A percentile compares a stretch with the other conserved stretches of the same genome.
Evolutionary conservation across 2,113 vertebrate species (phyloP).

Genomic region (Pachypanchax playfairii): DNA sequence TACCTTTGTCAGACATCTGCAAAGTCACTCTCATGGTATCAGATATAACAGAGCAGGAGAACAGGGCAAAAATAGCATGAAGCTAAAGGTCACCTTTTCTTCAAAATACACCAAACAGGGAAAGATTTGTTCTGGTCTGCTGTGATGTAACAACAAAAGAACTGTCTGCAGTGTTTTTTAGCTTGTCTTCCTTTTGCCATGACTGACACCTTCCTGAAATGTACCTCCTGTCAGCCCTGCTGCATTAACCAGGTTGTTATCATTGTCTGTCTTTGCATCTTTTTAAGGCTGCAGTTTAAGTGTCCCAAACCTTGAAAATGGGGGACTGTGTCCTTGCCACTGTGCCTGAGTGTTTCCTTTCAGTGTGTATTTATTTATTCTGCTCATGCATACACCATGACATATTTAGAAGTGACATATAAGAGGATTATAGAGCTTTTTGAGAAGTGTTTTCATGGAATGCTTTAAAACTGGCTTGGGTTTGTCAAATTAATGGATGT

Average conservation of each 20-base stretch:
- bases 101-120: conserved; percentile 28
- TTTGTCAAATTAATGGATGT: conserved; percentile 21
- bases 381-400: conserved; percentile 16
- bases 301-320: conserved; percentile 13
- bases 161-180: conserved; percentile 8
- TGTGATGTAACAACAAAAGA: conserved; percentile 35
- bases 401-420: conserved; percentile 49
- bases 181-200: conserved; percentile 20
- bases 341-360: neutral
- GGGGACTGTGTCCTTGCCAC: conserved; percentile 38
- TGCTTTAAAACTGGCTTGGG: conserved; percentile 38
- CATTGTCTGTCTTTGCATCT: conserved; percentile 40
- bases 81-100: conserved; percentile 53
- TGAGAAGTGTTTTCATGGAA: conserved; percentile 34
- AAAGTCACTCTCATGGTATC: conserved; percentile 40
- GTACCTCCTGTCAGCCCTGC: conserved; percentile 27
- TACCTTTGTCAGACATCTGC: conserved; percentile 55
- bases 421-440: conserved; percentile 51
- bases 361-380: conserved; percentile 42
- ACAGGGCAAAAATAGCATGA: conserved; percentile 21
- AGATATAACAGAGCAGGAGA: conserved; percentile 41
- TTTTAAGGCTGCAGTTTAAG: conserved; percentile 18
- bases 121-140: conserved; percentile 20
- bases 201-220: conserved; percentile 9
- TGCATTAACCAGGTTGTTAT: conserved; percentile 33